phyloP scores from a whole-genome alignment of 2,797 vertebrate species.

The Otus scops region DNA sequence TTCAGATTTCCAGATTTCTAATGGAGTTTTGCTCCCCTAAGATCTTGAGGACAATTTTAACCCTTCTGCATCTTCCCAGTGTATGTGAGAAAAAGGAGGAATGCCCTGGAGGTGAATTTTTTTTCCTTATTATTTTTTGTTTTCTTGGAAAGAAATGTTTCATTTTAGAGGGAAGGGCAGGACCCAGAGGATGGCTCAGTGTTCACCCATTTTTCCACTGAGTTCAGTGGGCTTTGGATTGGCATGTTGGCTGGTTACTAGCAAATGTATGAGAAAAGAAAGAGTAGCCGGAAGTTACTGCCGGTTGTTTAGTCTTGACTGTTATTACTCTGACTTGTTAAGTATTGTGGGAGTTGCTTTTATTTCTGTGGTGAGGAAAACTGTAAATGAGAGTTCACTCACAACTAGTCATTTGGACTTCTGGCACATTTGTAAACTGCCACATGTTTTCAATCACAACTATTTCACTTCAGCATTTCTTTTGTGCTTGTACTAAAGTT shows the following conservation, averaged over 20 bases:
- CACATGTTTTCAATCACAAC: background rate
- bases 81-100: background rate
- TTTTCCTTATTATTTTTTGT: background rate
- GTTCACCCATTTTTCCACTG: background rate
- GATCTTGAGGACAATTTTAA: background rate
- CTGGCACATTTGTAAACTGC: background rate
- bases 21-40: background rate
- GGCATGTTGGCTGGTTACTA: background rate
- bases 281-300: background rate
- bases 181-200: background rate
- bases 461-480: background rate
- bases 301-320: background rate
- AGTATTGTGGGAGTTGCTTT: background rate
- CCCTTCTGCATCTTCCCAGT: background rate
- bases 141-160: background rate
- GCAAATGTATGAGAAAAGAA: background rate
- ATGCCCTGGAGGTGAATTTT: background rate
- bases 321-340: background rate
- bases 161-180: background rate
- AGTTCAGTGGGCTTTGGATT: background rate
- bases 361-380: background rate
- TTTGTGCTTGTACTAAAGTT: background rate
- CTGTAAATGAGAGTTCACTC: background rate
- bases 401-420: background rate
- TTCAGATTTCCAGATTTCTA: background rate